Base-by-base conservation (phyloP, 2,888 invertebrate species). In the Drosophila demipolita region DNA sequence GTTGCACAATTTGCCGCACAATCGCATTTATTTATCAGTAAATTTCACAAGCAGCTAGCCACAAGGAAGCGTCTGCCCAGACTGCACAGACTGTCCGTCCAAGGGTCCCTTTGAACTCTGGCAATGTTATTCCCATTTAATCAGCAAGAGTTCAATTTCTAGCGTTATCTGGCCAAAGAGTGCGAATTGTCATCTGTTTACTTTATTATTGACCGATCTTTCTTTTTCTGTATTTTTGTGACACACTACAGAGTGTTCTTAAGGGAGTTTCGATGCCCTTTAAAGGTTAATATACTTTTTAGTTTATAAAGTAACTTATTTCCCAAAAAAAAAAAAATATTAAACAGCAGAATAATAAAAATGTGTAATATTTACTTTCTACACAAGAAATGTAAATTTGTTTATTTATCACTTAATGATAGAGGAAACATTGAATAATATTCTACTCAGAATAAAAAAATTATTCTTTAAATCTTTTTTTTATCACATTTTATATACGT, bases 1-100 rank as follows among this genome's bases (percentile, higher is more conserved):
- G 88, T 85, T 85, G 75, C 83, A 82, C 88, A 85, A 85, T 85
- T 85, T 85, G 89, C 77, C 89, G 87, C 87, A 87, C 87, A 87
- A 87, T 89, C 87, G 81, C 87, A 75, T 89, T 87, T 87, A 89
- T 87, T 87, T 87, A 87, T 87, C 87, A 87, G 87, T 71, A 54
- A 67, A 74, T 83, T 86, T 79, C 68, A 69, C 76, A 86, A 68
- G 62, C 73, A 55, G 29, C 75, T 64, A 69, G 68, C 74, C 68
- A 69, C 62, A 72, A 85, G 78, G 80, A 80, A 79, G 66, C 72
- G 62, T 68, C 72, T 75, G 67, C 58, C 64, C 29, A 29, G 29
- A 29, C 26, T 26, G 50, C 29, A 42, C 65, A 71, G 73, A 57
- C 64, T 66, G 52, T 70, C 63, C 32, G 7, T 23, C 55, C 55